Evolutionary conservation across 2,888 invertebrate species (phyloP), one percentile per base, ranked within the genome.

Genomic region (Odontothrips loti): DNA sequence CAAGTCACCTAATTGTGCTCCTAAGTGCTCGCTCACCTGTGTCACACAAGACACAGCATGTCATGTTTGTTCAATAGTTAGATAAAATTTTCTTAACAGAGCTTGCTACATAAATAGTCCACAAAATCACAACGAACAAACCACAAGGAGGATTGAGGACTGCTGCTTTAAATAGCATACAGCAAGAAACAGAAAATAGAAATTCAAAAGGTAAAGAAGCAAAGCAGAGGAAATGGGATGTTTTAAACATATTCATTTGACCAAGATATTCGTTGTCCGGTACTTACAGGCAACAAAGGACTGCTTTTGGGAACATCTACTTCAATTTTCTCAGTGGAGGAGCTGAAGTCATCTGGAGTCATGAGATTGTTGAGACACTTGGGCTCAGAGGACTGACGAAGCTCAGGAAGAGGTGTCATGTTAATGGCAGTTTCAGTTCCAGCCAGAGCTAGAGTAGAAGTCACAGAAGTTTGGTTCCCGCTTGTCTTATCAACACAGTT

Each of bases 311-410:
- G 81, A 23, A 79, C 3, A 85, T 86, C 17, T 85, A 85, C 8
- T 86, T 68, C 1, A 86, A 86, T n/a, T 83, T 87, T 87, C 82
- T 88, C 87, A 85, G 91, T 91, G 84, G 90, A 89, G 0, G 92
- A 90, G 83, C 91, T 91, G 84, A 96, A 96, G 27, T 95, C 95
- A 86, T 96, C 96, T 0, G 96, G 96, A 0, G 96, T 96, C 93
- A 96, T 94, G 47, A 95, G 89, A 85, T 93, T 95, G 23, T 27
- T 75, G 43, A 95, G 88, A 48, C 51, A 80, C 80, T 47, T 80
- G 0, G 68, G 27, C 23, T 75, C 68, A 11, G 68, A 27, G 10
- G 68, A 75, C 12, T 75, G 68, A 27, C 27, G 68, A 75, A 75
- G 68, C 27, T 75, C 68, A 8, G 68, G 68, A 12, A 75, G 27